Conservation (phyloP, 2,113 vertebrate species). For the Trichechus manatus region DNA sequence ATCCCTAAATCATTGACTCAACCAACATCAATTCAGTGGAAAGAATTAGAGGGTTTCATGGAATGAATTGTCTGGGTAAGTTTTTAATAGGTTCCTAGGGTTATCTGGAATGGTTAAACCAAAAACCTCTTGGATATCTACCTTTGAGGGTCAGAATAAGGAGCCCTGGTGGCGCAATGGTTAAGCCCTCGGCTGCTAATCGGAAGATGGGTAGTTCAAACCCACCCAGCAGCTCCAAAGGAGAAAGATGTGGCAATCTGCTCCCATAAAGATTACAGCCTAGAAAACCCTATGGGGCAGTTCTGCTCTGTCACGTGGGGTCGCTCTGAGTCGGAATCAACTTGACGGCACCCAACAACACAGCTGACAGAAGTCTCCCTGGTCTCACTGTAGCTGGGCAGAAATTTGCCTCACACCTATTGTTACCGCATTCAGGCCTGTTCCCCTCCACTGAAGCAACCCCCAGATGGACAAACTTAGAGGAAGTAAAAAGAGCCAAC, state of each 20-base stretch:
- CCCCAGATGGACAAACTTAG: background rate
- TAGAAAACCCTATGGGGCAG: background rate
- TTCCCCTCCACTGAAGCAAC: background rate
- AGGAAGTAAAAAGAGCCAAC: background rate
- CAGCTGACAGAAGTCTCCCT: background rate
- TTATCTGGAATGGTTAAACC: background rate
- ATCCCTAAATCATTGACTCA: background rate
- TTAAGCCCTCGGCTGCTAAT: background rate
- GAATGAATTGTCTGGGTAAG: background rate
- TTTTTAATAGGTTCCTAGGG: background rate
- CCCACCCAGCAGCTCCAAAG: background rate
- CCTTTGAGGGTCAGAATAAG: background rate
- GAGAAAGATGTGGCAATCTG: background rate
- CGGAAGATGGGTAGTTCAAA: background rate
- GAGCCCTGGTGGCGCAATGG: background rate
- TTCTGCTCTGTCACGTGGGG: background rate
- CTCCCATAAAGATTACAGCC: background rate
- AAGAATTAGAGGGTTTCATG: background rate
- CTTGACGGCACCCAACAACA: background rate
- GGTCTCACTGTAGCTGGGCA: background rate
- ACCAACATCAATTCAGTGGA: background rate
- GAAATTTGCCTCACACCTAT: background rate
- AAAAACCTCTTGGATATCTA: background rate
- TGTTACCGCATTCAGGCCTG: background rate
- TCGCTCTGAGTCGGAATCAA: background rate